These are phyloP conservation scores for Caenorhabditis doughertyi DNA, from an alignment of 2,888 invertebrate genomes.

Conservation along the genomic window DNA sequence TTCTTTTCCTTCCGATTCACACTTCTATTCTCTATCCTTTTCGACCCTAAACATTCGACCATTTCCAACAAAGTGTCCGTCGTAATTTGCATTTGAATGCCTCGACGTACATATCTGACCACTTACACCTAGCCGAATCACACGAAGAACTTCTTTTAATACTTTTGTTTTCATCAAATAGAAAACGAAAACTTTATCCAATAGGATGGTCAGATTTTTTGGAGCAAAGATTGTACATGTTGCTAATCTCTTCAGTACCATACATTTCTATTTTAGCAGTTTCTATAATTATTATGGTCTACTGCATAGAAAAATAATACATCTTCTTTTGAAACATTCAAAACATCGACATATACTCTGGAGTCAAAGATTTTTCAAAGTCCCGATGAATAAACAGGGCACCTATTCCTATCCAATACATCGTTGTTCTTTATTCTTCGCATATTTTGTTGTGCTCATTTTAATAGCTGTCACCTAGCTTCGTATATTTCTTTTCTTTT, in stretches of 20 bases:
- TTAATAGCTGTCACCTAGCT: slow-evolving; percentile 1
- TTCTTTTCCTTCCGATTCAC: background rate
- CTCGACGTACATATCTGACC: slow-evolving; percentile 18
- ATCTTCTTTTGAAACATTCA: too few relatives aligned
- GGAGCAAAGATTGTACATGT: background rate
- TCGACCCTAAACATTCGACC: slow-evolving; percentile 34
- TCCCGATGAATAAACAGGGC: too few relatives aligned
- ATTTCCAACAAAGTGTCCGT: slow-evolving; percentile 49
- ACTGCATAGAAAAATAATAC: too few relatives aligned
- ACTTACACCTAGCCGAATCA: slow-evolving; percentile 18
- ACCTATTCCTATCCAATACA: background rate
- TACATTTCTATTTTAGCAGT: too few relatives aligned
- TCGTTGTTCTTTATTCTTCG: background rate
- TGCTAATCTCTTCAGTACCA: too few relatives aligned
- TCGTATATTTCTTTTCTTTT: slow-evolving; percentile 16
- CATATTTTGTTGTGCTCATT: slow-evolving; percentile 7
- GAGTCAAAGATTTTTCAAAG: too few relatives aligned
- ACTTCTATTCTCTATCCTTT: background rate
- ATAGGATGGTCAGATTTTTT: too few relatives aligned
- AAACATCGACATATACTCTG: too few relatives aligned
- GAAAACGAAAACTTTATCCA: too few relatives aligned
- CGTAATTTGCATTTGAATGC: slow-evolving; percentile 61
- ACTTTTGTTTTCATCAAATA: background rate
- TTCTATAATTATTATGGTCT: too few relatives aligned
- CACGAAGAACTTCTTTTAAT: background rate